These are phyloP conservation scores for Drosophila longiperda DNA, from an alignment of 2,888 invertebrate genomes.

Conservation along the genomic window DNA sequence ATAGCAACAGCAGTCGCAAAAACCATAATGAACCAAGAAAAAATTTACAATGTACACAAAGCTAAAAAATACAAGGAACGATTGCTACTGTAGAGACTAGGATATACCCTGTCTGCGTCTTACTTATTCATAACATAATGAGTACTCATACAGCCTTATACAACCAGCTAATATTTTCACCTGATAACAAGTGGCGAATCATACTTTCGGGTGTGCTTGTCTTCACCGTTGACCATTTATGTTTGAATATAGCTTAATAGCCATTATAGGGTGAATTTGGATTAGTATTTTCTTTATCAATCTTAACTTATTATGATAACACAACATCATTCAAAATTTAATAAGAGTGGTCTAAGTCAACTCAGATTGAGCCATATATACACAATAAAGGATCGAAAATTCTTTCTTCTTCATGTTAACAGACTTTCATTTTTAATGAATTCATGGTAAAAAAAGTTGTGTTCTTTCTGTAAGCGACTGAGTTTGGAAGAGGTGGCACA, in stretches of 20 bases:
- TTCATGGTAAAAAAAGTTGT: constrained; percentile 24
- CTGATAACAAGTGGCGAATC: neutral
- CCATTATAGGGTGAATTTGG: neutral
- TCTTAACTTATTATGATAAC: neutral
- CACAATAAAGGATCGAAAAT: neutral
- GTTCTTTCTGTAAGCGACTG: constrained; percentile 54
- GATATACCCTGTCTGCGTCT: too few species aligned
- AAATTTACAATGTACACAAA: constrained; percentile 35
- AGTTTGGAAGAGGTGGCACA: constrained; percentile 36
- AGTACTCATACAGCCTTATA: neutral
- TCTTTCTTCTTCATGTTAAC: too few species aligned
- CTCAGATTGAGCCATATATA: neutral
- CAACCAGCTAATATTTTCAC: neutral
- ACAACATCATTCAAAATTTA: neutral
- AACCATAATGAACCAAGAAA: constrained; percentile 10
- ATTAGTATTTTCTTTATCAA: neutral
- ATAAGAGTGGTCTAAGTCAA: neutral
- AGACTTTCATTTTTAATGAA: too few species aligned
- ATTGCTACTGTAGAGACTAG: too few species aligned
- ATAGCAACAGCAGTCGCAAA: constrained; percentile 44
- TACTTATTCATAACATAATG: neutral
- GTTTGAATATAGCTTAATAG: neutral
- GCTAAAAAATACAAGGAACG: constrained; percentile 8
- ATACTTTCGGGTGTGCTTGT: neutral
- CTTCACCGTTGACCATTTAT: neutral